Evolutionary conservation across 1,140 invertebrate species (phyloP).

Genomic region (Trichogramma pretiosum): DNA sequence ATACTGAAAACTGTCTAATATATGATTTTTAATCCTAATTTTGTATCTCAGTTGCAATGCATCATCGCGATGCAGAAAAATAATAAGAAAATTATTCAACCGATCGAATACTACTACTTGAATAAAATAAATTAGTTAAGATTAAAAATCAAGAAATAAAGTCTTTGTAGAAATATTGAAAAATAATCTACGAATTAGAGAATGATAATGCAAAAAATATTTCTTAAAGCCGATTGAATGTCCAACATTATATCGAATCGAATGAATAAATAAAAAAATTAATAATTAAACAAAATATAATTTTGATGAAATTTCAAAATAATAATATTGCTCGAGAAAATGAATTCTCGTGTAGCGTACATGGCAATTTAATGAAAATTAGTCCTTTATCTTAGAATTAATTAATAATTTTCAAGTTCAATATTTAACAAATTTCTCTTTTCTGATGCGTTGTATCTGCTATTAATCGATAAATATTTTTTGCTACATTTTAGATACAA

Average conservation of each 20-base stretch:
- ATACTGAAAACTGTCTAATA: conserved; percentile 6
- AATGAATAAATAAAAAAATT: no score
- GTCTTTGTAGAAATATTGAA: neutral
- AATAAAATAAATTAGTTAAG: neutral
- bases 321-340: conserved; percentile 12
- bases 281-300: no score
- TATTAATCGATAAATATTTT: no score
- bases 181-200: neutral
- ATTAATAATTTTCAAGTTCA: no score
- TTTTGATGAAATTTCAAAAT: neutral
- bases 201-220: neutral
- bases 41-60: neutral
- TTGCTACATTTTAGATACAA: no score
- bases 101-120: no score
- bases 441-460: no score
- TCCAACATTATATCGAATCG: no score
- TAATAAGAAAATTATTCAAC: no score
- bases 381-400: no score
- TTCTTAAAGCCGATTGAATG: neutral
- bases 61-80: neutral
- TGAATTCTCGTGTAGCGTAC: conserved; percentile 7
- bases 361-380: no score
- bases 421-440: no score
- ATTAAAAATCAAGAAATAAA: neutral
- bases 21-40: neutral